These are phyloP conservation scores for Haliclona indistincta DNA, from an alignment of 37 sponge, comb jelly and placozoan genomes.

Conservation along the genomic window DNA sequence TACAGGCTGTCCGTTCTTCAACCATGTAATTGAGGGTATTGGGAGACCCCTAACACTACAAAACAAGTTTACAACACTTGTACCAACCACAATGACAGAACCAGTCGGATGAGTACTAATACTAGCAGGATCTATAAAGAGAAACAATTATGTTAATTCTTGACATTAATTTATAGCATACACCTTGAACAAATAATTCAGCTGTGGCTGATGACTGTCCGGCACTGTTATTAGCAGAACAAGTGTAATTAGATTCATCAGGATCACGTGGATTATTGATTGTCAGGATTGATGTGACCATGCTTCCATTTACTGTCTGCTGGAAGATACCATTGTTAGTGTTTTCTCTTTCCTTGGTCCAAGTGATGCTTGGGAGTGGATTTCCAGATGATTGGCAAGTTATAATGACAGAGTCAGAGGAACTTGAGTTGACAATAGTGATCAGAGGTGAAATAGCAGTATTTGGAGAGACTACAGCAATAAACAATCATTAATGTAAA, in stretches of 20 bases:
- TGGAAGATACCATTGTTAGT: too few species aligned
- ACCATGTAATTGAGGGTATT: not conserved
- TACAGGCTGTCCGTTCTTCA: not conserved
- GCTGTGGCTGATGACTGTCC: too few species aligned
- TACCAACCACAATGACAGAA: not conserved
- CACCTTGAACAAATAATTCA: too few species aligned
- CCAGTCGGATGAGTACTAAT: not conserved
- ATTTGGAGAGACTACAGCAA: not conserved
- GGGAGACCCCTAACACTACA: not conserved
- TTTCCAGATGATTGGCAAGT: slow-evolving; percentile 6
- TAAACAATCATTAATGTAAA: not conserved
- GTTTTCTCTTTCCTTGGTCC: not conserved
- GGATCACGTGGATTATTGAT: not conserved
- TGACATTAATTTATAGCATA: too few species aligned
- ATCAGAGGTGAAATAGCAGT: not conserved
- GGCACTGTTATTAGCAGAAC: slow-evolving; percentile 1
- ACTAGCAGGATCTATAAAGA: not conserved
- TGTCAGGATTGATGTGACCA: not conserved
- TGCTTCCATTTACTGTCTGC: not conserved
- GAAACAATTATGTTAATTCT: too few species aligned
- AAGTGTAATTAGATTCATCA: slow-evolving; percentile 14
- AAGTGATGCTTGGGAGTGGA: not conserved
- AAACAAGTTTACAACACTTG: not conserved
- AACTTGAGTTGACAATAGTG: not conserved
- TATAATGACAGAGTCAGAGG: not conserved